phyloP scores from a whole-genome alignment of 2,797 vertebrate species.

The Sebastes oblongus region DNA sequence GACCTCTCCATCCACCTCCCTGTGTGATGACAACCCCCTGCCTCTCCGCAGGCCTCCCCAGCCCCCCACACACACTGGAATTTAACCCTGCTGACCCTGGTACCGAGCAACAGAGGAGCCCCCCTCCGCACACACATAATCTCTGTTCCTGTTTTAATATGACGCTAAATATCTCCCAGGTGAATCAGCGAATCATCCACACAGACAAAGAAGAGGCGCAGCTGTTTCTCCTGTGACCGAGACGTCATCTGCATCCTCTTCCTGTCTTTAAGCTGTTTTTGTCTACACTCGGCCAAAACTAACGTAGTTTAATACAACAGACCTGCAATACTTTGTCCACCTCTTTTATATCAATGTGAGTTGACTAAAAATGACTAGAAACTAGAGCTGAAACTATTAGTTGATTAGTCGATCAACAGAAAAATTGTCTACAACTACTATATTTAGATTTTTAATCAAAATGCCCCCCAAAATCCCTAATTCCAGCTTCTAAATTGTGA shows the following conservation, averaged over 20 bases:
- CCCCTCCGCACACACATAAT: constrained; percentile 32
- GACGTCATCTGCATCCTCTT: constrained; percentile 8
- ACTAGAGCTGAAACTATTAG: neutral
- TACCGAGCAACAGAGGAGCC: constrained; percentile 41
- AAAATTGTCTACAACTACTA: neutral
- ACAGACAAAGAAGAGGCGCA: constrained; percentile 37
- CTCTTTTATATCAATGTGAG: neutral
- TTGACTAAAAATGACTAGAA: neutral
- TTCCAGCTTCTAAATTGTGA: neutral
- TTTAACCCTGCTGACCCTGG: constrained; percentile 75
- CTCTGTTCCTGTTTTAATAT: constrained; percentile 47
- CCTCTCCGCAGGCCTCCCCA: constrained; percentile 54
- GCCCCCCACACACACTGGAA: constrained; percentile 71
- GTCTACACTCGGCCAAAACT: neutral
- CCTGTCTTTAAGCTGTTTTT: neutral
- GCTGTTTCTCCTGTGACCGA: constrained; percentile 44
- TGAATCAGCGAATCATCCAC: constrained; percentile 34
- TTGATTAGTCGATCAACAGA: neutral
- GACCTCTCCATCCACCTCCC: constrained; percentile 38
- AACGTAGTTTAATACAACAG: neutral
- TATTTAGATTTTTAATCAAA: neutral
- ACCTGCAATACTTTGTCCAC: neutral
- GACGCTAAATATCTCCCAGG: constrained; percentile 50
- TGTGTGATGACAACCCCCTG: constrained; percentile 71
- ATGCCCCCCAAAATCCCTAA: neutral